phyloP scores from a whole-genome alignment of 1,140 invertebrate genomes.

The Drosophila murphyi region DNA sequence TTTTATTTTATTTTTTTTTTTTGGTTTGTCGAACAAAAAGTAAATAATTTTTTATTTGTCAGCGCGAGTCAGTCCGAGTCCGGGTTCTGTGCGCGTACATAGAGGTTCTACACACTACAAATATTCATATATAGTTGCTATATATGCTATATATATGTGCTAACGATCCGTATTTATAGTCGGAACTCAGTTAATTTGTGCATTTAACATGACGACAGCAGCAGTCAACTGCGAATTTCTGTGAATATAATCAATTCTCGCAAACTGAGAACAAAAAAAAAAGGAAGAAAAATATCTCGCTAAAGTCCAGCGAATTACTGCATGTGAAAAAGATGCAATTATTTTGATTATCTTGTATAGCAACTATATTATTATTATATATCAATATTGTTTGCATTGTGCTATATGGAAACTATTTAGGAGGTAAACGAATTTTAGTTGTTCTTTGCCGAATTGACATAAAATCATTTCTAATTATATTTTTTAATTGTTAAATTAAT shows the following conservation, averaged over 20 bases:
- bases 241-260: slow-evolving; percentile 2
- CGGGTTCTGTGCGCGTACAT: slow-evolving; percentile 51
- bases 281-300: neutral
- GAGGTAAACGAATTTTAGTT: too few relatives aligned
- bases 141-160: neutral
- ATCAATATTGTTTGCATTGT: too few relatives aligned
- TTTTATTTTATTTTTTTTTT: neutral
- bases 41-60: slow-evolving; percentile 77
- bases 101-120: slow-evolving; percentile 20
- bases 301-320: slow-evolving; percentile 11
- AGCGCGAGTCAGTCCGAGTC: slow-evolving; percentile 46
- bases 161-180: slow-evolving; percentile 19
- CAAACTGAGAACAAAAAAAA: neutral
- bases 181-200: slow-evolving; percentile 17
- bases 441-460: too few relatives aligned
- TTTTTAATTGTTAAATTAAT: too few relatives aligned
- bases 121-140: neutral
- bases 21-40: slow-evolving; percentile 65
- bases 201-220: slow-evolving; percentile 5
- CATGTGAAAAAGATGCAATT: neutral
- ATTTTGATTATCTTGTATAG: neutral
- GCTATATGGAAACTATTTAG: too few relatives aligned
- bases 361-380: too few relatives aligned
- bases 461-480: too few relatives aligned
- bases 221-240: too few relatives aligned